Conservation (phyloP, 2,113 vertebrate genomes). For the Nannospalax galili region DNA sequence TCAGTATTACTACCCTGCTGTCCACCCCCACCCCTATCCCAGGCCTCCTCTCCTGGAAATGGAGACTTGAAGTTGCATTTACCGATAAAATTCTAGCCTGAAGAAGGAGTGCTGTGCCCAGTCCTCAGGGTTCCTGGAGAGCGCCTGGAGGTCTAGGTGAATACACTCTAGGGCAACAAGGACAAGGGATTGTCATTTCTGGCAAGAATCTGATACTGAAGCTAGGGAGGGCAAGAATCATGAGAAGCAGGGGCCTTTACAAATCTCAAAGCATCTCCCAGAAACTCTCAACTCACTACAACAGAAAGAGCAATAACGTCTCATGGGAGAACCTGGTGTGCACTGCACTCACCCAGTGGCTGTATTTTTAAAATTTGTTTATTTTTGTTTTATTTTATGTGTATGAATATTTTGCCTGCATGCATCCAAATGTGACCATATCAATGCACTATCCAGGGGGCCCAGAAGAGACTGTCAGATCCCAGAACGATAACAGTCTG, state of each 20-base stretch:
- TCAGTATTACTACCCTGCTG: neutral
- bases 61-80: constrained; percentile 47
- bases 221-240: too few relatives aligned
- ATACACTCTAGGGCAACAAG: constrained; percentile 88
- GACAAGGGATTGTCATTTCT: neutral
- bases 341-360: neutral
- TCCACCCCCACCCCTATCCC: neutral
- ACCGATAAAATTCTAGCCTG: constrained; percentile 96
- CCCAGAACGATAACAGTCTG: too few relatives aligned
- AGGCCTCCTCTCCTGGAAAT: neutral
- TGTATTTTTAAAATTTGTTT: too few relatives aligned
- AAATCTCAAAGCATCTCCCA: neutral
- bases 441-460: too few relatives aligned
- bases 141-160: constrained; percentile 84
- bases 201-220: neutral
- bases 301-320: neutral
- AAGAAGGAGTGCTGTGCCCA: constrained; percentile 94
- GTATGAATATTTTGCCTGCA: too few relatives aligned
- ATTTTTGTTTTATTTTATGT: too few relatives aligned
- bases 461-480: too few relatives aligned
- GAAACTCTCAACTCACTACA: neutral
- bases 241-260: neutral
- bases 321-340: neutral
- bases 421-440: too few relatives aligned
- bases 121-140: constrained; percentile 72